These are phyloP conservation scores for Euplexia lucipara DNA, from an alignment of 2,888 invertebrate genomes.

Conservation along the genomic window DNA sequence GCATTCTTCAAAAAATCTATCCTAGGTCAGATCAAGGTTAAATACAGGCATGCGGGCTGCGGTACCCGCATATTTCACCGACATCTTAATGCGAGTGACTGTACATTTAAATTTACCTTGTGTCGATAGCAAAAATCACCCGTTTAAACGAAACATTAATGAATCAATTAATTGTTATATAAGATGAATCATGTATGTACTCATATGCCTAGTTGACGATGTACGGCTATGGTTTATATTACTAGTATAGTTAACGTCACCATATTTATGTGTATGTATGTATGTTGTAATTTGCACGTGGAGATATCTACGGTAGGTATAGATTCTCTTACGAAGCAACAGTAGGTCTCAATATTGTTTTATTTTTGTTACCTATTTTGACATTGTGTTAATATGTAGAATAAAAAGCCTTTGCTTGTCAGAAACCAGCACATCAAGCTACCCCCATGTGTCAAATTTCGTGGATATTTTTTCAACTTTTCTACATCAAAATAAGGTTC, in stretches of 20 bases:
- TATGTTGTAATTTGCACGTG: neutral
- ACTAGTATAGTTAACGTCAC: neutral
- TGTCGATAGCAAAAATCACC: neutral
- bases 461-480: no score
- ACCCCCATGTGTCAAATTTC: no score
- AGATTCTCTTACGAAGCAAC: neutral
- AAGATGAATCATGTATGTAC: slow-evolving; percentile 4
- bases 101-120: neutral
- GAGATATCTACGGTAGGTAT: neutral
- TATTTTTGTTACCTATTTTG: neutral
- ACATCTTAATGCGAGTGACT: no score
- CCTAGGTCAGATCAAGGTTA: no score
- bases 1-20: no score
- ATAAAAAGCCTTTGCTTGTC: no score
- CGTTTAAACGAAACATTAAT: slow-evolving; percentile 8
- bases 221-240: slow-evolving; percentile 1
- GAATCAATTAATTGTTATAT: slow-evolving; percentile 10
- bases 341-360: neutral
- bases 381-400: neutral
- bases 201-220: neutral
- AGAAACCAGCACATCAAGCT: no score
- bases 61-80: no score
- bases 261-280: neutral
- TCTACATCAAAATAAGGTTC: no score
- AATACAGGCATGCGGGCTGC: no score